Evolutionary conservation across 2,888 invertebrate species (phyloP).

Genomic region (Venusia cambrica): DNA sequence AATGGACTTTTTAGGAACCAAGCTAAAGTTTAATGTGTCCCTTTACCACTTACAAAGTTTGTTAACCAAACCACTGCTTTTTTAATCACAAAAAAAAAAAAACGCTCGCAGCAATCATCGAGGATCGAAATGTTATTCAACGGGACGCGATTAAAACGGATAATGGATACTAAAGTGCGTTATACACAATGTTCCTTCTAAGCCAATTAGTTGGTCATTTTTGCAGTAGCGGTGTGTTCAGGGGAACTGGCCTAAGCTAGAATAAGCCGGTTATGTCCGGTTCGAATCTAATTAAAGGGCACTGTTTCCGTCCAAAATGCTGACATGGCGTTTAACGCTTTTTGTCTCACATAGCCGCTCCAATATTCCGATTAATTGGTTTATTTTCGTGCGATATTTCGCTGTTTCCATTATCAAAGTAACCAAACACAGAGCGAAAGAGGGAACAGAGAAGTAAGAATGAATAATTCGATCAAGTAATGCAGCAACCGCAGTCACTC

Average conservation of each 20-base stretch:
- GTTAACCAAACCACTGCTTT: background rate
- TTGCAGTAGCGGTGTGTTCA: slow-evolving; percentile 66
- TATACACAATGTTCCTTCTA: slow-evolving; percentile 69
- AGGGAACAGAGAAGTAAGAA: slow-evolving; percentile 47
- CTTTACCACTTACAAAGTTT: too few species aligned
- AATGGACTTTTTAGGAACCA: slow-evolving; percentile 39
- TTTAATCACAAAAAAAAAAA: slow-evolving; percentile 17
- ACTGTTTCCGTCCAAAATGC: slow-evolving; percentile 69
- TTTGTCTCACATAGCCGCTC: slow-evolving; percentile 54
- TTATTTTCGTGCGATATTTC: slow-evolving; percentile 48
- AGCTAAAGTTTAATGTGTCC: too few species aligned
- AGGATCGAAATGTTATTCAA: slow-evolving; percentile 42
- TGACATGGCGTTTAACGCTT: slow-evolving; percentile 68
- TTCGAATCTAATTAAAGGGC: slow-evolving; percentile 79
- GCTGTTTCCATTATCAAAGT: slow-evolving; percentile 34
- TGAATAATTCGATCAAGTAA: slow-evolving; percentile 73
- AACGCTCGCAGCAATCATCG: slow-evolving; percentile 24
- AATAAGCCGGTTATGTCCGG: slow-evolving; percentile 74
- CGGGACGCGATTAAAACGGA: slow-evolving; percentile 59
- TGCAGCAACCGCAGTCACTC: slow-evolving; percentile 69
- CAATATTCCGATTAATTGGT: slow-evolving; percentile 61
- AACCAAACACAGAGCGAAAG: slow-evolving; percentile 31
- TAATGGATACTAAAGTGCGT: slow-evolving; percentile 73
- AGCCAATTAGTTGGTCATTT: slow-evolving; percentile 79
- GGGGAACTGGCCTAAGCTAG: slow-evolving; percentile 68